Conservation (phyloP, 92 coral and sea anemone genomes). For the Porites lobata region DNA sequence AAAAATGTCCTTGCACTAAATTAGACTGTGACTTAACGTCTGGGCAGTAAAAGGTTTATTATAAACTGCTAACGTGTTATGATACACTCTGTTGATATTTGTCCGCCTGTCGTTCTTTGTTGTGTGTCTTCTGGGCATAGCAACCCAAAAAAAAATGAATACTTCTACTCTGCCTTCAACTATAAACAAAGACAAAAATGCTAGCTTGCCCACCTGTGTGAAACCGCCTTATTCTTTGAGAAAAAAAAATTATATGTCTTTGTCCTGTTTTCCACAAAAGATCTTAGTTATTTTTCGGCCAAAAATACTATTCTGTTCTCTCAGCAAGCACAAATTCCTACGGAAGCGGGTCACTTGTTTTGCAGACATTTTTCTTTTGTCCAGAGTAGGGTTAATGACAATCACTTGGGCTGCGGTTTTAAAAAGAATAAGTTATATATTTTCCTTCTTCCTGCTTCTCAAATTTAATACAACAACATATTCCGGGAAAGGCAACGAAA, state of each 20-base stretch:
- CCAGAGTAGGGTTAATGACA: not conserved
- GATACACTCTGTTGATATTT: too few relatives aligned
- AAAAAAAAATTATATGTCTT: not conserved
- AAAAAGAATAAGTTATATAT: too few relatives aligned
- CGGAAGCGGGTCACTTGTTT: not conserved
- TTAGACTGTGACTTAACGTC: too few relatives aligned
- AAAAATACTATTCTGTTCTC: not conserved
- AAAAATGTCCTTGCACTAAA: too few relatives aligned
- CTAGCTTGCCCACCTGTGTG: not conserved
- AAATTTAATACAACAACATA: not conserved
- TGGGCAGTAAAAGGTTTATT: too few relatives aligned
- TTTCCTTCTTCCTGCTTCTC: not conserved
- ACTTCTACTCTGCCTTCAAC: too few relatives aligned
- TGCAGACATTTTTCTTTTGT: conserved; percentile 17
- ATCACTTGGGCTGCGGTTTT: not conserved
- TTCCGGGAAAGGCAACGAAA: not conserved
- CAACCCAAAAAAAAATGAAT: too few relatives aligned
- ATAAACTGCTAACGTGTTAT: too few relatives aligned
- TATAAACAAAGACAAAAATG: not conserved
- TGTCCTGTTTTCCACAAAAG: not conserved
- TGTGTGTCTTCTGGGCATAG: too few relatives aligned
- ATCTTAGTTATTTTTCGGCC: conserved; percentile 10
- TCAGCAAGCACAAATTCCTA: conserved; percentile 23
- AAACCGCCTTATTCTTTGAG: not conserved
- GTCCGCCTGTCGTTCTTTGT: too few relatives aligned